Base-by-base conservation (phyloP, 1,140 invertebrate genomes). In the Sitodiplosis mosellana region DNA sequence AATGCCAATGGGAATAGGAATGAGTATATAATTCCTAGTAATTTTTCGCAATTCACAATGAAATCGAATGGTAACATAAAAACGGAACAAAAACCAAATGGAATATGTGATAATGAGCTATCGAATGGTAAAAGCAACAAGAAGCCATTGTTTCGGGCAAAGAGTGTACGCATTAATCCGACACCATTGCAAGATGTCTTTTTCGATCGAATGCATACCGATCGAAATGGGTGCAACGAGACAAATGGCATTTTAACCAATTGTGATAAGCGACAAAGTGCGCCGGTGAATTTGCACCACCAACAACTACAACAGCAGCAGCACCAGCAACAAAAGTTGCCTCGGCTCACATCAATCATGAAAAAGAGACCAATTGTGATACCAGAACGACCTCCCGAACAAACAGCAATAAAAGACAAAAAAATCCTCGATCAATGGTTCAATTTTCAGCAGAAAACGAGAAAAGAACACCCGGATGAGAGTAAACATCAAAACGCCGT, bases 121-220 rank as follows among this genome's bases (percentile, higher is more conserved):
- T 40, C 38, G n/a, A 17, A 15, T 33, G 41, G 41, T n/a, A 49
- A 45, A 12, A 41, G 41, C 0, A 45, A 44, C 6, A 46, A 46
- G 4, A 47, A 38, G 15, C 47, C 36, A 27, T 14, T 48, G 14
- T 8, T 33, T 22, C 37, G 46, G 5, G 34, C 46, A 17, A 47
- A 47, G 21, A 47, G 46, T 40, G 46, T 47, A 18, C n/a, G 46
- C 37, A 40, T 47, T 18, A 20, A 47, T 47, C 46, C 46, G 33
- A n/a, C 20, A 37, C 27, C 27, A 27, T 22, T 22, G 20, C n/a
- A 19, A 44, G 11, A 19, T 21, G 7, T 43, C 27, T 14, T 12
- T 43, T 43, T 21, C 4, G 42, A 44, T 2, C 27, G 20, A 44
- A 22, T 22, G 20, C 20, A 10, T 8, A 40, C 14, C 18, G 14